Evolutionary conservation across 2,888 invertebrate species (phyloP), one percentile per base, ranked within the genome.

Genomic region (Callimorpha dominula): DNA sequence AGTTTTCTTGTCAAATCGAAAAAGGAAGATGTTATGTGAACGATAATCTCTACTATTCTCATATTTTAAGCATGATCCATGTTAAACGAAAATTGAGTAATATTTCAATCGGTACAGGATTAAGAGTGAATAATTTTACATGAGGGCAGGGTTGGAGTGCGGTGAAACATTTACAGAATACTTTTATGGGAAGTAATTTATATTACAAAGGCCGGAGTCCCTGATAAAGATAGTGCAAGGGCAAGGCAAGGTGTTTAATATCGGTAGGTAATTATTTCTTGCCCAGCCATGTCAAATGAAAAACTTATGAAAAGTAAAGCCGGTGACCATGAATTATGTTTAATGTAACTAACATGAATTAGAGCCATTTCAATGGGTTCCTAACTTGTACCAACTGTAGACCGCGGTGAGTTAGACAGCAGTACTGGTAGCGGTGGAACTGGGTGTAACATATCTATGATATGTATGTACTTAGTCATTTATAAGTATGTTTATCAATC

Each of bases 1-100:
- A 68, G 74, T 74, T 66, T 62, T 73, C 69, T 64, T 78, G 79
- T 79, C 5, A 9, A 78, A 72, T 71, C 74, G 12, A 70, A 70
- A 67, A 82, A 70, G 70, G 75, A 72, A 78, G 72, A 73, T 73
- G 68, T 76, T 68, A 72, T 67, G 63, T 75, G 65, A 76, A 66
- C 75, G 31, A 31, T 14, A 60, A 60, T 60, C 5, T 31, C 31
- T 14, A 60, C 20, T 5, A 12, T 31, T 12, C 4, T 14, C 11
- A 4, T 31, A 60, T 31, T 14, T 60, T 12, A 14, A 31, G 14
- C n/a, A 9, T 4, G 31, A 31, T 31, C 31, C 31, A 31, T 57
- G 12, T 57, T 5, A 5, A 20, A 57, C 17, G 20, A 57, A 20
- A 57, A n/a, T 20, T 0, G n/a, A 54, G 8, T 7, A 9, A 20